These are phyloP conservation scores for Tinea trinotella DNA, from an alignment of 2,888 invertebrate genomes.

Conservation along the genomic window DNA sequence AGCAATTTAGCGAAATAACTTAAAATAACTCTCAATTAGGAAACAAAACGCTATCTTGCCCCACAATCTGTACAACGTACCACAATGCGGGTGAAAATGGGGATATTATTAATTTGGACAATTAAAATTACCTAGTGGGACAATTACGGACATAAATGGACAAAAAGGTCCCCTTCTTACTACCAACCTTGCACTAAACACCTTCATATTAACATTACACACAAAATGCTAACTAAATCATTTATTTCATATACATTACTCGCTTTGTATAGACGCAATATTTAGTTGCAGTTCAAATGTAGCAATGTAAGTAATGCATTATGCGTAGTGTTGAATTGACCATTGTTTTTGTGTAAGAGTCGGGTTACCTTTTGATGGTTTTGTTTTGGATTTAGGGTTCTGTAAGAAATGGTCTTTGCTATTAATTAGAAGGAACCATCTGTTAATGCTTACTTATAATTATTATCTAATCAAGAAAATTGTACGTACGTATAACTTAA, in stretches of 20 bases:
- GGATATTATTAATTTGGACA: constrained; percentile 57
- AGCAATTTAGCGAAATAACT: constrained; percentile 15
- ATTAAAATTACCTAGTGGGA: constrained; percentile 44
- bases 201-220: neutral
- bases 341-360: neutral
- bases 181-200: neutral
- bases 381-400: constrained; percentile 2
- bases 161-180: constrained; percentile 42
- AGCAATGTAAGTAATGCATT: neutral
- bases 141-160: constrained; percentile 21
- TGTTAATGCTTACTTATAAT: no score
- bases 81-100: constrained; percentile 40
- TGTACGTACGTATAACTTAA: no score
- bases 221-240: neutral
- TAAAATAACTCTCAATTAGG: constrained; percentile 41
- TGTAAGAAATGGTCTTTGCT: neutral
- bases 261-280: neutral
- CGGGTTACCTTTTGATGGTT: constrained; percentile 15
- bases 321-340: neutral
- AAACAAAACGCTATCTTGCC: constrained; percentile 40
- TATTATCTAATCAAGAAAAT: neutral
- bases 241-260: neutral
- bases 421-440: neutral
- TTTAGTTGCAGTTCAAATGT: neutral
- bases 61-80: constrained; percentile 28